Base-by-base conservation (phyloP, 2,888 invertebrate species). In the Nebria salina region DNA sequence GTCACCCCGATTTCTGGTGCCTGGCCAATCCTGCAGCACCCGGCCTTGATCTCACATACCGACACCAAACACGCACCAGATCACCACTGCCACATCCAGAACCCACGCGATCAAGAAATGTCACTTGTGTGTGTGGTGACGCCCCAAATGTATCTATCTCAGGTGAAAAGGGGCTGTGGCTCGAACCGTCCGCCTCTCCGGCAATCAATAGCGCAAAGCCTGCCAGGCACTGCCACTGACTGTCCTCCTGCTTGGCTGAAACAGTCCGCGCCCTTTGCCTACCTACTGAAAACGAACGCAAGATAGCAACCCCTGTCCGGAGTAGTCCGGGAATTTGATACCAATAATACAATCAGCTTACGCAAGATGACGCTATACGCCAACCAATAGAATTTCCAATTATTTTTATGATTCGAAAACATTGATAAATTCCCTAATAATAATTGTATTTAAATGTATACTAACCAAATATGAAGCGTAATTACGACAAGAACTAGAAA, bases 151-250 rank as follows among this genome's bases (percentile, higher is more conserved):
- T 81, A 73, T 81, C 80, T 81, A 81, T 81, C 80, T 81, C 80
- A 81, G 80, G 80, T 81, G 79, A 79, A 81, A 81, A 81, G 80
- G 80, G 80, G 80, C 80, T 81, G 80, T 81, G 80, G 80, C 80
- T 81, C 75, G 75, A 75, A 70, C 80, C 68, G 80, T 81, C 80
- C 75, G 80, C 80, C 80, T 81, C 80, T 75, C 80, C 80, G 76
- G 72, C 80, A 81, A 81, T 81, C 80, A 81, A 81, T 81, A 81
- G 80, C 80, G 72, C 72, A 72, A 76, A 76, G 72, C 80, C 75
- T 75, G 80, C 80, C 80, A 81, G 80, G 80, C 80, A 81, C 80
- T 81, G 80, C 75, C 80, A 81, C 80, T 75, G 80, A 81, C 80
- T 81, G 80, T 68, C 75, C 75, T 75, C 75, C 76, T 81, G 80